A percentile compares a stretch with the other conserved stretches of the same genome.
Conservation (phyloP, 2,797 vertebrate genomes). For the Luscinia luscinia region DNA sequence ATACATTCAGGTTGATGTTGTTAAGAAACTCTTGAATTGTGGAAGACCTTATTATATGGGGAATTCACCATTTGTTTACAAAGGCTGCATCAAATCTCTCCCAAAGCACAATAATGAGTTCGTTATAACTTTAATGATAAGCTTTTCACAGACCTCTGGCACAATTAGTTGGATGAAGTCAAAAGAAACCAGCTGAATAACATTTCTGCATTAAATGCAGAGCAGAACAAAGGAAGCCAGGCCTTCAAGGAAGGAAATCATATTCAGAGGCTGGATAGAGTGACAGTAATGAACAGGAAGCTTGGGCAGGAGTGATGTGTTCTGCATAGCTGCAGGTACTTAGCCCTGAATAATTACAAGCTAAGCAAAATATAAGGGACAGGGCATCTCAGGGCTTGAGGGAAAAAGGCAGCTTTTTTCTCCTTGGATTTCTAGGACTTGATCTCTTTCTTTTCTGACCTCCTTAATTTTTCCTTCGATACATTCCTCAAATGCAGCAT, state of each 20-base stretch:
- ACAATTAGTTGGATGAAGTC: constrained; percentile 14
- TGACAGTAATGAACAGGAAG: not conserved
- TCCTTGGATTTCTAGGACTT: not conserved
- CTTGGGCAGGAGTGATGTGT: not conserved
- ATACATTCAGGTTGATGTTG: not conserved
- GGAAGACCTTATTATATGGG: not conserved
- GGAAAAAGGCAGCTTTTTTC: not conserved
- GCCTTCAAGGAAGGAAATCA: constrained; percentile 30
- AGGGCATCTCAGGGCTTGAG: not conserved
- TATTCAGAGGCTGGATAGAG: not conserved
- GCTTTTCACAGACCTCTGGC: not conserved
- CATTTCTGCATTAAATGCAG: not conserved
- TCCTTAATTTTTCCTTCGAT: not conserved
- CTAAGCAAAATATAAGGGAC: not conserved
- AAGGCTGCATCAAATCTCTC: constrained; percentile 6
- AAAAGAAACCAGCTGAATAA: constrained; percentile 21
- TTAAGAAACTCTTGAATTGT: constrained; percentile 3
- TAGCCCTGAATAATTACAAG: not conserved
- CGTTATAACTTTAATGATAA: constrained; percentile 24
- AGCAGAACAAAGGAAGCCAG: not conserved
- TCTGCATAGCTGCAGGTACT: not conserved
- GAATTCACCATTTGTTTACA: constrained; percentile 29
- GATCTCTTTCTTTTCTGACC: not conserved
- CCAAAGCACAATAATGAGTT: constrained; percentile 5
- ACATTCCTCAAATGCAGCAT: not conserved